Percentiles rank a stretch among this genome's conserved stretches.
phyloP scores from a whole-genome alignment of 2,113 vertebrate genomes.

The Anas platyrhynchos region DNA sequence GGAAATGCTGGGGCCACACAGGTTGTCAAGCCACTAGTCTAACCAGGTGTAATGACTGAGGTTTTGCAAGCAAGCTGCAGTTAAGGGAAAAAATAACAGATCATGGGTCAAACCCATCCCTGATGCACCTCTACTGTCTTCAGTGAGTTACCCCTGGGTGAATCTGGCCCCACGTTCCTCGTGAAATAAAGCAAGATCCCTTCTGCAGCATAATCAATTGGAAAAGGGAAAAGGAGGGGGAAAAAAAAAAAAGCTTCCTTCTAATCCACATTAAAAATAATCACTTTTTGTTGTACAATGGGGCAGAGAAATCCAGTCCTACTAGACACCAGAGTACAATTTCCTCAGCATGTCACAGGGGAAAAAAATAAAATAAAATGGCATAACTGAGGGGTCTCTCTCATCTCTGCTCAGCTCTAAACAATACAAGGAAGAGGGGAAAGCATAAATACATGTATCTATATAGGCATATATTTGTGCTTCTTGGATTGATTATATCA shows the following conservation, averaged over 20 bases:
- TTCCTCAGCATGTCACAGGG: neutral
- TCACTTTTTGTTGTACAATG: conserved; percentile 36
- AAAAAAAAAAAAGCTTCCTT: neutral
- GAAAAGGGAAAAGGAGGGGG: neutral
- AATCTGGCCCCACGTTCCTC: neutral
- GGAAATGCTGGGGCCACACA: conserved; percentile 69
- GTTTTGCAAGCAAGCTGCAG: conserved; percentile 47
- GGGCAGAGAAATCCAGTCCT: neutral
- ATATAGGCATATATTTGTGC: neutral
- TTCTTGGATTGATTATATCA: neutral
- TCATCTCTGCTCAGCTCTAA: conserved; percentile 31
- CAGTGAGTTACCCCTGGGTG: neutral
- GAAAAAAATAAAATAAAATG: neutral
- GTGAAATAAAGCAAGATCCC: neutral
- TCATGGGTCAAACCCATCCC: conserved; percentile 22
- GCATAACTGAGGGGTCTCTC: neutral
- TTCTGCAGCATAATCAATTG: conserved; percentile 13
- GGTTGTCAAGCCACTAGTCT: conserved; percentile 59
- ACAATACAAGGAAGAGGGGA: neutral
- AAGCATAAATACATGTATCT: neutral
- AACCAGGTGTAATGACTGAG: conserved; percentile 66
- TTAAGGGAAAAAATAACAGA: conserved; percentile 32
- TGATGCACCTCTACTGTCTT: neutral
- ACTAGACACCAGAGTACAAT: neutral
- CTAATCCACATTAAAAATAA: conserved; percentile 46